These are phyloP conservation scores for Neomicropteryx cornuta DNA, from an alignment of 1,140 invertebrate genomes.

Conservation along the genomic window DNA sequence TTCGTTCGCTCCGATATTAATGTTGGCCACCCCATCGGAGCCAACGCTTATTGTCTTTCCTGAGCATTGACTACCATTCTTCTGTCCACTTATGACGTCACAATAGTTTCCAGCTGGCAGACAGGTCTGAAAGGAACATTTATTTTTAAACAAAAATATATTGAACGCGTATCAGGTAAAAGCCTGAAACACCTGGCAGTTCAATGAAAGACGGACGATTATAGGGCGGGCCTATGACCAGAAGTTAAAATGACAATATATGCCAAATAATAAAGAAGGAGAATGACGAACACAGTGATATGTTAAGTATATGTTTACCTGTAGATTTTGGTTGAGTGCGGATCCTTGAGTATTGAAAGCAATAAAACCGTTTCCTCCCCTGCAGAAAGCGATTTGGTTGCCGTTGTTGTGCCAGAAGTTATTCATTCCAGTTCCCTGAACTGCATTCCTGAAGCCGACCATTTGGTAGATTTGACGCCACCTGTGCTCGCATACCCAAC, in stretches of 20 bases:
- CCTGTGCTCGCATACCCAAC: conserved; percentile 85
- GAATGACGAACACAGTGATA: not conserved
- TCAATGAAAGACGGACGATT: too few species aligned
- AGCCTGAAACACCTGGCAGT: too few species aligned
- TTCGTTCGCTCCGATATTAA: conserved; percentile 44
- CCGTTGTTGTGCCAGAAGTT: conserved; percentile 66
- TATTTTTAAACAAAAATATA: too few species aligned
- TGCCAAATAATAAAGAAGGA: not conserved
- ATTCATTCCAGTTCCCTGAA: conserved; percentile 36
- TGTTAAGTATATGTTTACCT: conserved; percentile 27
- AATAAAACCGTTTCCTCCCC: conserved; percentile 60
- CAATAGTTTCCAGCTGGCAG: conserved; percentile 66
- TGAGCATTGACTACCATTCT: conserved; percentile 49
- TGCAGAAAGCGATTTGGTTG: conserved; percentile 67
- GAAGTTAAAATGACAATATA: too few species aligned
- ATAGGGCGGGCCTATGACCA: too few species aligned
- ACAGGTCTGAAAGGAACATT: conserved; percentile 46
- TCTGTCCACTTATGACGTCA: conserved; percentile 73
- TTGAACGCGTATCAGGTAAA: too few species aligned
- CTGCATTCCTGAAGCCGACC: conserved; percentile 62
- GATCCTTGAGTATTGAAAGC: conserved; percentile 54
- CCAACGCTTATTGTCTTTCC: conserved; percentile 58
- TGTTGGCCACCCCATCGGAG: conserved; percentile 47
- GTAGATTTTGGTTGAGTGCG: conserved; percentile 43
- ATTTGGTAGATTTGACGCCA: conserved; percentile 76